phyloP scores from a whole-genome alignment of 2,113 vertebrate genomes.

The Zosterops japonicus region DNA sequence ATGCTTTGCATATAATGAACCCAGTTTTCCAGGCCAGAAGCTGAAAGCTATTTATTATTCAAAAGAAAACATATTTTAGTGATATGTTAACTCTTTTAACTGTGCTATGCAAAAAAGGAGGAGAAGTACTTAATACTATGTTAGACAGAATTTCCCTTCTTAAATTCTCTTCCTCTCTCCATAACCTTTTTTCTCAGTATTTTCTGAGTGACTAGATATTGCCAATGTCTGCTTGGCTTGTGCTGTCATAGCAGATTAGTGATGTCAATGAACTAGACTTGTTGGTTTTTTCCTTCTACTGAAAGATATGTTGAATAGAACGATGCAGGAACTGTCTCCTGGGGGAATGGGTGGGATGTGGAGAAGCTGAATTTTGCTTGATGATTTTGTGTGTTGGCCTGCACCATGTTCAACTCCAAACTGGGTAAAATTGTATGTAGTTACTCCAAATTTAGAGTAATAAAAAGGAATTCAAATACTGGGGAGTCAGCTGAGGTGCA shows the following conservation, averaged over 20 bases:
- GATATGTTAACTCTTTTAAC: not conserved
- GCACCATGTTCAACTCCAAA: not conserved
- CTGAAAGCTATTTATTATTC: not conserved
- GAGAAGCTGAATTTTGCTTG: not conserved
- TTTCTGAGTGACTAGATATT: not conserved
- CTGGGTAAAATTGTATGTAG: not conserved
- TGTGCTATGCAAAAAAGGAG: not conserved
- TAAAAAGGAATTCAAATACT: not conserved
- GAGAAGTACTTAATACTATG: not conserved
- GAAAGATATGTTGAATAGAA: not conserved
- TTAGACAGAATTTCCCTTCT: not conserved
- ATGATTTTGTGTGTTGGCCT: not conserved
- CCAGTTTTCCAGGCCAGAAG: not conserved
- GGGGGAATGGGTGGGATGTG: not conserved
- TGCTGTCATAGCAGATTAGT: constrained; percentile 38
- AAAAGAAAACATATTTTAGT: not conserved
- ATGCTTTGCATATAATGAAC: not conserved
- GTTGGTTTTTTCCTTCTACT: not conserved
- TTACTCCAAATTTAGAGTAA: not conserved
- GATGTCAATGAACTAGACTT: not conserved
- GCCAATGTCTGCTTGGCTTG: constrained; percentile 26
- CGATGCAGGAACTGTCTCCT: not conserved
- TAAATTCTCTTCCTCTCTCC: not conserved
- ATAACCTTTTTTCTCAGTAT: not conserved
- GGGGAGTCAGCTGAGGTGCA: not conserved